Evolutionary conservation across 2,797 vertebrate species (phyloP).

Genomic region (Leptatherina wallacei): DNA sequence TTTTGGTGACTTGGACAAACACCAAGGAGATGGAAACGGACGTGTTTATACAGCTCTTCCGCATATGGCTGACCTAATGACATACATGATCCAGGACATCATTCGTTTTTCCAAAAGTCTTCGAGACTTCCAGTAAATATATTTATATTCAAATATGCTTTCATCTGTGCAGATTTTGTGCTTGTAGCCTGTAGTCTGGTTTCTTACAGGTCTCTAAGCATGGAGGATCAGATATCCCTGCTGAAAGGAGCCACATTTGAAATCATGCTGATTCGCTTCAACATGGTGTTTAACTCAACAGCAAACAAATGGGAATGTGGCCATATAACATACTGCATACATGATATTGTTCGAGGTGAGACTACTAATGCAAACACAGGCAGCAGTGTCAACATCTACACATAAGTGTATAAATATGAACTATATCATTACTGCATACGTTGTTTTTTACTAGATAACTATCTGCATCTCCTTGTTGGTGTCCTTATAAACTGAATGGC

Average conservation of each 20-base stretch:
- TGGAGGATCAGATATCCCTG: slow-evolving; percentile 79
- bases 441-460: no score
- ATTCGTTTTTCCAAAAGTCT: slow-evolving; percentile 80
- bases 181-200: not conserved
- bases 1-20: slow-evolving; percentile 8
- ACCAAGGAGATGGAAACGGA: not conserved
- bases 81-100: slow-evolving; percentile 82
- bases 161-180: no score
- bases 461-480: no score
- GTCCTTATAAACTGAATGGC: no score
- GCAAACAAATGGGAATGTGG: slow-evolving; percentile 79
- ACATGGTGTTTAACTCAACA: slow-evolving; percentile 79
- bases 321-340: slow-evolving; percentile 72
- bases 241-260: slow-evolving; percentile 80
- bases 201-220: slow-evolving; percentile 67
- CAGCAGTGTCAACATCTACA: not conserved
- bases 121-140: slow-evolving; percentile 71
- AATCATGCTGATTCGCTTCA: slow-evolving; percentile 80
- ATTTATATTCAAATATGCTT: not conserved
- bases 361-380: not conserved
- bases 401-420: no score
- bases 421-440: no score
- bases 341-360: slow-evolving; percentile 77
- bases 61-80: slow-evolving; percentile 77
- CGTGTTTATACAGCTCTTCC: slow-evolving; percentile 73